Base-by-base conservation (phyloP, 37 sponge, comb jelly and placozoan species). In the Spongilla lacustris region DNA sequence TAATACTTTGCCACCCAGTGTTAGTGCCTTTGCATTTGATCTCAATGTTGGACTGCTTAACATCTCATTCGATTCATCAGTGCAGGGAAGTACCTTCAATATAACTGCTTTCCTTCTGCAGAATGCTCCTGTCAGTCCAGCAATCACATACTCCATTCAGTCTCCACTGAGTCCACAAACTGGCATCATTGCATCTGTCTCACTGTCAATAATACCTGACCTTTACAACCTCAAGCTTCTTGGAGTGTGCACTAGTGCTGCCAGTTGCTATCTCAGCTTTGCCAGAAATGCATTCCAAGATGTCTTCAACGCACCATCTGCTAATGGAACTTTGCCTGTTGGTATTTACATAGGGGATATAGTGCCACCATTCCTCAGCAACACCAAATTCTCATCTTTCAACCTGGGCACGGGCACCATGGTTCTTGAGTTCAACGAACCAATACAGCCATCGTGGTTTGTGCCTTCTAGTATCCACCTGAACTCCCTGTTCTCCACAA, bases 371-470 rank as follows among this genome's bases (percentile, higher is more conserved):
- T 35, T 4, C 28, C 81, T 96, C 14, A 68, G 73, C 0, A 68
- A 74, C 22, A 58, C 19, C 14, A 58, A 58, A 17, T 96, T 96
- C 30, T 37, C 74, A 26, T 46, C 49, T 1, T 77, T 97, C 36
- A 80, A 94, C 48, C 32, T 94, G 2, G 84, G 67, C 50, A 68
- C 73, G 38, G 93, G 95, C 76, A 75, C 66, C 24, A 24, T 97
- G 23, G 67, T 46, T 46, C 78, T 97, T 29, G 36, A 36, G 35
- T 97, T 97, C 81, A 86, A 84, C 50, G 97, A 97, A 69, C 93
- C 95, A 23, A 70, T 97, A 32, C 92, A 94, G 78, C 91, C 82
- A 23, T 93, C 95, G 27, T 84, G 95, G n/a, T 89, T 97, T 29
- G 72, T 84, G n/a, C 82, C 95, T 48, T 67, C 89, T 26, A 73